Evolutionary conservation across 2,113 vertebrate genomes (phyloP).

Genomic region (Ursus arctos): DNA sequence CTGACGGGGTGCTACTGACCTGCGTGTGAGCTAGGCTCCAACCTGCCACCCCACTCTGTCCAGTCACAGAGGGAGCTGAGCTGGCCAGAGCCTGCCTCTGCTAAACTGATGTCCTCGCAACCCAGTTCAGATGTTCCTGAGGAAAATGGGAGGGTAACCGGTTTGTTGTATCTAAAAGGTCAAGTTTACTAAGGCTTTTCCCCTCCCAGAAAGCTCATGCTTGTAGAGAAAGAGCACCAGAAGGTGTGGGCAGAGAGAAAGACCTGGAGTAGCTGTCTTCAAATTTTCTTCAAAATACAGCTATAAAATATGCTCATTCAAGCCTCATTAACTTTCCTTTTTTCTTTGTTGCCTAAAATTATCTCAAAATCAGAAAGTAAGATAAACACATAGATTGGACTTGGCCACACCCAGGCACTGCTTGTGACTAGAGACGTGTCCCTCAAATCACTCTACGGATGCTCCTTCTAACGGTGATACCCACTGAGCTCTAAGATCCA

Average conservation of each 20-base stretch:
- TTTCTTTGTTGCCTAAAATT: conserved; percentile 19
- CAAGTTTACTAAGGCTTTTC: neutral
- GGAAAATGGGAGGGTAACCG: neutral
- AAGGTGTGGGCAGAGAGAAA: neutral
- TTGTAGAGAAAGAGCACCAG: neutral
- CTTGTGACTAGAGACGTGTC: neutral
- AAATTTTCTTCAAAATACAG: conserved; percentile 44
- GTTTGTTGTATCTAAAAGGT: neutral
- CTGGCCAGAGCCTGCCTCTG: neutral
- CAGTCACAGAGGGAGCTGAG: neutral
- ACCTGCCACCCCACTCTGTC: neutral
- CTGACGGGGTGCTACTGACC: neutral
- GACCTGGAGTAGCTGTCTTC: neutral
- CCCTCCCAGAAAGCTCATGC: neutral
- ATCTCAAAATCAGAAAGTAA: conserved; percentile 45
- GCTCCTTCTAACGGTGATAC: neutral
- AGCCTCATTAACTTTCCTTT: neutral
- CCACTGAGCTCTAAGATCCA: neutral
- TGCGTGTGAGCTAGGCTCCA: neutral
- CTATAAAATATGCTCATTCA: conserved; percentile 9
- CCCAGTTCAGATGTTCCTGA: neutral
- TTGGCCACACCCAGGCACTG: neutral
- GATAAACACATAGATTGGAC: neutral
- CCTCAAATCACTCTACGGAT: neutral
- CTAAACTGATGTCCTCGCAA: neutral